Conservation (phyloP, 2,113 vertebrate species). For the Zonotrichia leucophrys region DNA sequence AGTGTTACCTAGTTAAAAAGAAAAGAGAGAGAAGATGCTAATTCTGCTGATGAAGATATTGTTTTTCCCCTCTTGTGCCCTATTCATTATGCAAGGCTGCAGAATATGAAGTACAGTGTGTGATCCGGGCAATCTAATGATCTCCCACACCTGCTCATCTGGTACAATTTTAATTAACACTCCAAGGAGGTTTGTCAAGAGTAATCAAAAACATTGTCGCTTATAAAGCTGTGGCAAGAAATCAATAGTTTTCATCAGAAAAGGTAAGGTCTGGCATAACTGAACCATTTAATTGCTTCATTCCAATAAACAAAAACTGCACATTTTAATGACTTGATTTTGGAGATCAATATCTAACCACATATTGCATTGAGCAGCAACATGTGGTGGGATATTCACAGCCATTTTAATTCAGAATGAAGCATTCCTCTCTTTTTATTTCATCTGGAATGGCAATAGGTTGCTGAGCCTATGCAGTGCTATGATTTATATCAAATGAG, state of each 20-base stretch:
- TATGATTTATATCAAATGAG: constrained; percentile 92
- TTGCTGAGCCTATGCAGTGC: constrained; percentile 80
- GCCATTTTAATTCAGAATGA: constrained; percentile 78
- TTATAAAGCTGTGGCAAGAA: constrained; percentile 87
- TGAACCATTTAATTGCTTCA: constrained; percentile 88
- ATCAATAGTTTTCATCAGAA: constrained; percentile 90
- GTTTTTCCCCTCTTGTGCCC: constrained; percentile 80
- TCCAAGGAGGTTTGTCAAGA: constrained; percentile 90
- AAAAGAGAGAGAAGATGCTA: constrained; percentile 74
- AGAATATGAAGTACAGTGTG: constrained; percentile 76
- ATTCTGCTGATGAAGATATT: constrained; percentile 88
- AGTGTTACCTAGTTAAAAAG: constrained; percentile 67
- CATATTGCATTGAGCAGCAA: constrained; percentile 79
- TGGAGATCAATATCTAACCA: constrained; percentile 76
- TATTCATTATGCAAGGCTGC: constrained; percentile 87
- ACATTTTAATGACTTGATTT: constrained; percentile 86
- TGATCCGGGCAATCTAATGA: constrained; percentile 82
- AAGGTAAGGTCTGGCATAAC: constrained; percentile 84
- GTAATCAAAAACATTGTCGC: constrained; percentile 93
- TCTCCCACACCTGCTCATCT: constrained; percentile 91
- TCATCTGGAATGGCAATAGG: constrained; percentile 82
- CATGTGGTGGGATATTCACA: constrained; percentile 76
- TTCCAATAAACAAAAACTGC: constrained; percentile 87
- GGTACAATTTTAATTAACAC: constrained; percentile 95
- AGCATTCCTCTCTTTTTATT: constrained; percentile 81